Percentiles rank a stretch among this genome's conserved stretches.
These are phyloP conservation scores for Leuctra nigra DNA, from an alignment of 2,888 invertebrate species.

Conservation along the genomic window DNA sequence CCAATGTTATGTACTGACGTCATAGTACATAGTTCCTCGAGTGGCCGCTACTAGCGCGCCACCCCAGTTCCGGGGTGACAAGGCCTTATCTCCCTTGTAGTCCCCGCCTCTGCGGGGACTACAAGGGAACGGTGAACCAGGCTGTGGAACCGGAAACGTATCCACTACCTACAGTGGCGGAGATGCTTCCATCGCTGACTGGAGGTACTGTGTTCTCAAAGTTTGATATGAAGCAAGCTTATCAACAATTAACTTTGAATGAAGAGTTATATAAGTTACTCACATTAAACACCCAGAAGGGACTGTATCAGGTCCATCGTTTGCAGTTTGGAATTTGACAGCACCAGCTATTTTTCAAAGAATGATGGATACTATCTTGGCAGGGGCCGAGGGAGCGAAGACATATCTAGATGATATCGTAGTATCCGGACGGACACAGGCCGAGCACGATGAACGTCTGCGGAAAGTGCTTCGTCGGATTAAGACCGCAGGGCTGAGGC, in stretches of 20 bases:
- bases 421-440: slow-evolving; percentile 6
- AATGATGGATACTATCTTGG: slow-evolving; percentile 26
- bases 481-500: neutral
- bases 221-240: slow-evolving; percentile 15
- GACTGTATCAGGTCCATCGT: slow-evolving; percentile 21
- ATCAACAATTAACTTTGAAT: neutral
- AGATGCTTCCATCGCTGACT: slow-evolving; percentile 22
- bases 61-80: too few species aligned
- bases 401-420: slow-evolving; percentile 27
- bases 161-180: slow-evolving; percentile 23
- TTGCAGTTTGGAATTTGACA: slow-evolving; percentile 26
- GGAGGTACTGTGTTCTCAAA: slow-evolving; percentile 24
- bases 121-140: slow-evolving; percentile 26
- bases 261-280: slow-evolving; percentile 1
- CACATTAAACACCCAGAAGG: slow-evolving; percentile 11
- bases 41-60: too few species aligned
- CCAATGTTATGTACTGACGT: too few species aligned
- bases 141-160: slow-evolving; percentile 20
- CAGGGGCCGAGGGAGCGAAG: slow-evolving; percentile 20
- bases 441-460: neutral
- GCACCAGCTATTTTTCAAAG: slow-evolving; percentile 29
- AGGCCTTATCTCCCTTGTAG: too few species aligned
- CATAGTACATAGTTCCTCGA: too few species aligned
- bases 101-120: slow-evolving; percentile 29
- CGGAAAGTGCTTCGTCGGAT: neutral